Evolutionary conservation across 2,797 vertebrate genomes (phyloP).

Genomic region (Salarias fasciatus): DNA sequence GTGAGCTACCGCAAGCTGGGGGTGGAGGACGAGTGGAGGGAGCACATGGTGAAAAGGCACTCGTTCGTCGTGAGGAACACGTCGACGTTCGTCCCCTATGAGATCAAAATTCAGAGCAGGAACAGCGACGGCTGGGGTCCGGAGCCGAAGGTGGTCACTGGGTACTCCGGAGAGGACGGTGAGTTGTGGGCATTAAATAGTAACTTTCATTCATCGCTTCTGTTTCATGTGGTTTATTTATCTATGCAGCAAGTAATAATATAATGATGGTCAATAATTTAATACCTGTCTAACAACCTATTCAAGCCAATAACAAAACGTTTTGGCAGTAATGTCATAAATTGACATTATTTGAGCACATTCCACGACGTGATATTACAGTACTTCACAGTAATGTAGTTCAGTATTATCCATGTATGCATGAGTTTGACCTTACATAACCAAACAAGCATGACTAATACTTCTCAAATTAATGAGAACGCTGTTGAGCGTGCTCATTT

Average conservation of each 20-base stretch:
- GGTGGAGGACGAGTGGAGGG: constrained; percentile 84
- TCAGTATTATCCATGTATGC: no score
- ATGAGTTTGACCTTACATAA: no score
- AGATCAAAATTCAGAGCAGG: constrained; percentile 91
- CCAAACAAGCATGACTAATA: no score
- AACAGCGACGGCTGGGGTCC: constrained; percentile 91
- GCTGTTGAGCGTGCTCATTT: no score
- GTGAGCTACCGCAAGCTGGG: constrained; percentile 90
- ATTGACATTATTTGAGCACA: no score
- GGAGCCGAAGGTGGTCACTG: constrained; percentile 85
- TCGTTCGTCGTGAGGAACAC: constrained; percentile 86
- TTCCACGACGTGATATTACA: no score
- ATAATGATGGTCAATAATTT: no score
- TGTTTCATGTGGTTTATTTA: constrained; percentile 1
- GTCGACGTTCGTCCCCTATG: constrained; percentile 91
- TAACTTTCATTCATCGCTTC: neutral
- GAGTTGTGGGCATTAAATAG: constrained; percentile 65
- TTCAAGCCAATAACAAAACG: no score
- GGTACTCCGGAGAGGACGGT: constrained; percentile 96
- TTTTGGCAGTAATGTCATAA: no score
- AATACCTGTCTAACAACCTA: no score
- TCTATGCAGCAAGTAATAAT: neutral
- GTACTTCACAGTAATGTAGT: no score
- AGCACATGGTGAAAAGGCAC: constrained; percentile 86
- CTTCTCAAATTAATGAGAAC: no score